Evolutionary conservation across 2,797 vertebrate species (phyloP), one percentile per base, ranked within the genome.

Genomic region (Novumbra hubbsi): DNA sequence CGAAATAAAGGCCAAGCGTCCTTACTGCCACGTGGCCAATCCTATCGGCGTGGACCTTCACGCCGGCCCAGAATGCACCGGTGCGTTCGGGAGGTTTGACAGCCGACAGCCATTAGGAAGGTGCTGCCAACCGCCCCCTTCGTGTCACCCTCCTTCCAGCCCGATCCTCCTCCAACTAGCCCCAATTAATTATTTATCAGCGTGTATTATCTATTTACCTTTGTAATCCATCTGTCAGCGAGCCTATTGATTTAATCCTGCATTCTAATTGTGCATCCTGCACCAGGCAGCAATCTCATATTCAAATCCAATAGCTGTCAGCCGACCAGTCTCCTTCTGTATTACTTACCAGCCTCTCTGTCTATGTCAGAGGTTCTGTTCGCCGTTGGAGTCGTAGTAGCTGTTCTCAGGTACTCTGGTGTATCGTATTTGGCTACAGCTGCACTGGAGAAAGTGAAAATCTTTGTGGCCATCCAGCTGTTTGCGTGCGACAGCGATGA

Each of bases 171-270:
- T 41, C 41, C 12, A 41, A 49, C 21, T 62, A 52, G 57, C 28
- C 72, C 49, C 91, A 93, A 94, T 94, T 93, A 93, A 94, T 94
- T 93, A 94, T 94, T 94, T 93, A 94, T 90, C 88, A 88, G 93
- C 91, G 91, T 94, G 94, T 94, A 93, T 94, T 93, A 93, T 94
- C 92, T 94, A 92, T 94, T 94, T 94, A 94, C 93, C 88, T 91
- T 93, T 93, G 93, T 94, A 94, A 94, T 94, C 93, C 92, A 94
- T 94, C 94, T 94, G 94, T 94, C 94, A 94, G 93, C 91, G 92
- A 88, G 86, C 90, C 90, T 93, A 94, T 94, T 89, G 94, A 94
- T 94, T 92, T 85, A 80, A 85, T 91, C 91, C 90, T 93, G 92
- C 93, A 90, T 94, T 93, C 92, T 94, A 94, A 94, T 94, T 93